Evolutionary conservation across 2,797 vertebrate genomes (phyloP).

Genomic region (Prionace glauca): DNA sequence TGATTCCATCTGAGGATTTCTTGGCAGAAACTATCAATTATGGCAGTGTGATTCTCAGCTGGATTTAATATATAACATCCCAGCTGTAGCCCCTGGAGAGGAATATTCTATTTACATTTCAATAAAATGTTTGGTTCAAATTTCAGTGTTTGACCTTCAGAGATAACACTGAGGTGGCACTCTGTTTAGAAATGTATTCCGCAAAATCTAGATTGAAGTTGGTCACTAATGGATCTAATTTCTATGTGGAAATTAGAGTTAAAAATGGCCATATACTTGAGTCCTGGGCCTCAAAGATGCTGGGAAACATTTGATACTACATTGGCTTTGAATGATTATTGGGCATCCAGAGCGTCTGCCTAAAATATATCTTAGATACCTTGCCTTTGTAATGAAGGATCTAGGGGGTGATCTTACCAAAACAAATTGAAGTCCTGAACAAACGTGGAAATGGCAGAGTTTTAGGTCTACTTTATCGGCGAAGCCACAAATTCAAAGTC

Average conservation of each 20-base stretch:
- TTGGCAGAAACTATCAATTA: conserved; percentile 41
- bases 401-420: neutral
- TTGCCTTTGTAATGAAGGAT: neutral
- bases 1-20: conserved; percentile 37
- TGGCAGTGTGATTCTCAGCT: conserved; percentile 28
- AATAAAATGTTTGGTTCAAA: neutral
- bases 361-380: neutral
- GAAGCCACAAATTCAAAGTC: no score
- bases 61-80: conserved; percentile 5
- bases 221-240: neutral
- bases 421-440: no score
- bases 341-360: neutral
- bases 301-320: neutral
- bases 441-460: no score
- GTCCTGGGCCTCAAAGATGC: neutral
- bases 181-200: neutral
- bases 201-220: neutral
- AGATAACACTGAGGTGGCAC: neutral
- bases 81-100: neutral
- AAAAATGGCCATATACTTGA: neutral
- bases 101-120: conserved; percentile 4
- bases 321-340: neutral
- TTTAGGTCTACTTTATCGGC: no score
- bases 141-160: neutral
- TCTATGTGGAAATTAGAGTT: neutral